Evolutionary conservation across 64 coral and sea anemone genomes (phyloP), one percentile per base, ranked within the genome.

Genomic region (Exaiptasia diaphana): DNA sequence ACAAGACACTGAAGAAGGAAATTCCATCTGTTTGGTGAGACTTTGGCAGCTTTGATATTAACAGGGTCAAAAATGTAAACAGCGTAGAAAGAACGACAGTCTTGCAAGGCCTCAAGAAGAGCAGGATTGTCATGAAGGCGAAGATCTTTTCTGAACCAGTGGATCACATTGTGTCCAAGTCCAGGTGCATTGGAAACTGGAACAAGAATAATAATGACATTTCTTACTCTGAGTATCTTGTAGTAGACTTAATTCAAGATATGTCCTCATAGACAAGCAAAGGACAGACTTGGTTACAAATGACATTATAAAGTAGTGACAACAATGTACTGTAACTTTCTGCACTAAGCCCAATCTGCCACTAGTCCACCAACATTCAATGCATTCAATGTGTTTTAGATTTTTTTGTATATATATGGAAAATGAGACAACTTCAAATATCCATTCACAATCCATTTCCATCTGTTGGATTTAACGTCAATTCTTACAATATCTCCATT

Each of bases 101-200:
- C 81, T 8, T 34, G n/a, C 29, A 99, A 53, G 3, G 89, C 85
- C 56, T 99, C 85, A 10, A 73, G 48, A 5, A 99, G 90, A 28
- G 89, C 90, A 61, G 95, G 95, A 42, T 99, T 99, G 79, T 99
- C 95, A 44, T 99, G 95, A 17, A 99, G 74, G 50, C 95, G 75
- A 15, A 99, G 81, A 58, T 99, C 95, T 68, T 99, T 99, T 50
- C 90, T 84, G 75, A 99, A 99, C 95, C 95, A 99, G 37, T 99
- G 95, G 70, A 99, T 78, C 9, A 87, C 74, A 80, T 93, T 92
- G 18, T 73, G 64, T 4, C 93, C 89, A 2, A 78, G 17, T 17
- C 83, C 79, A 32, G 80, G 49, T n/a, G 67, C 75, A 53, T 55
- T 35, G 42, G 83, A 97, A 31, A 90, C 87, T 90, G 54, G 13